A percentile compares a stretch with the other conserved stretches of the same genome.
Evolutionary conservation across 2,113 vertebrate genomes (phyloP).

Genomic region (Psettodes erumei): DNA sequence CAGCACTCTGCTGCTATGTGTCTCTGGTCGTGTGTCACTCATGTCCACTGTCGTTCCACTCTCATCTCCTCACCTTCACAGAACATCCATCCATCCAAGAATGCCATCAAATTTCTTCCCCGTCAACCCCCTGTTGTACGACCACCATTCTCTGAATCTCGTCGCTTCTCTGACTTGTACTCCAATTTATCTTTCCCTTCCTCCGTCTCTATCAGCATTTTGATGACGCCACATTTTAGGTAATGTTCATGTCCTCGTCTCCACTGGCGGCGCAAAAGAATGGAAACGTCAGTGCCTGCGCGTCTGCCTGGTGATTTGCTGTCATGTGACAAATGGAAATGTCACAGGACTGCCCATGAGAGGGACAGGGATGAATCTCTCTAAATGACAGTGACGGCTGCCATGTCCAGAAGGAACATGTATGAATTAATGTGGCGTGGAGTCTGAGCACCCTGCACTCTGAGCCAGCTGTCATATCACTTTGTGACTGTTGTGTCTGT

Average conservation of each 20-base stretch:
- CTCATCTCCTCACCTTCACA: background rate
- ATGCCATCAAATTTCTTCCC: background rate
- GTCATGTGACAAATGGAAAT: constrained; percentile 68
- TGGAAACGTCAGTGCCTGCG: constrained; percentile 1
- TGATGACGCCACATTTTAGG: constrained; percentile 23
- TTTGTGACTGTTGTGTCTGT: constrained; percentile 4
- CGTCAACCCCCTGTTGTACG: constrained; percentile 7
- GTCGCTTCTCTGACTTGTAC: background rate
- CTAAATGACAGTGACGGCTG: constrained; percentile 62
- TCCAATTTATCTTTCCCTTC: background rate
- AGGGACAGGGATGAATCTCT: constrained; percentile 57
- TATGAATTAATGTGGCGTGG: constrained; percentile 52
- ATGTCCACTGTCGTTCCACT: background rate
- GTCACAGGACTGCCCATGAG: constrained; percentile 45
- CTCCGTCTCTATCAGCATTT: constrained; percentile 10
- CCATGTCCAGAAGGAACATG: constrained; percentile 46
- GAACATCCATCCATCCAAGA: background rate
- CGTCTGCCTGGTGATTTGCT: constrained; percentile 39
- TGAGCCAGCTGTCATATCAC: constrained; percentile 32
- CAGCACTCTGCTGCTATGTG: background rate
- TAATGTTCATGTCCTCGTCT: constrained; percentile 8
- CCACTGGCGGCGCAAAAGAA: background rate
- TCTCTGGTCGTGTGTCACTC: background rate
- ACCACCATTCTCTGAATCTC: background rate
- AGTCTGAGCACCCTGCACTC: background rate